Evolutionary conservation across 2,113 vertebrate genomes (phyloP).

Genomic region (Origma solitaria): DNA sequence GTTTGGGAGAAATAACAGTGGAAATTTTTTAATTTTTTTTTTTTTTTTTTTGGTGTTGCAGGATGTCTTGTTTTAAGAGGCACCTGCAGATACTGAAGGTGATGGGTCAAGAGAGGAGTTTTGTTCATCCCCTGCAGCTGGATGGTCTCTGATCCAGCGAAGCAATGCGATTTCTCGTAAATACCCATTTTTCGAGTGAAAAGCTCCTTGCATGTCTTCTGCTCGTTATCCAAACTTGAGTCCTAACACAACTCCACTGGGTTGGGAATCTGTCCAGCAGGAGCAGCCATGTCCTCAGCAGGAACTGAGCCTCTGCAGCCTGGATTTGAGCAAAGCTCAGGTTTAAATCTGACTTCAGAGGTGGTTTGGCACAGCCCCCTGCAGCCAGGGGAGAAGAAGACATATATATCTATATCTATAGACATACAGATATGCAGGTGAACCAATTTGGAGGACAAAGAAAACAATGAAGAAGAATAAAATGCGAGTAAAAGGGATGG

Average conservation of each 20-base stretch:
- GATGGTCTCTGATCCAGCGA: not conserved
- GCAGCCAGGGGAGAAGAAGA: not conserved
- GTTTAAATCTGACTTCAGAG: not conserved
- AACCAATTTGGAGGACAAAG: not conserved
- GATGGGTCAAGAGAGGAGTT: not conserved
- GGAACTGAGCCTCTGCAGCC: not conserved
- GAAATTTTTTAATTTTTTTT: too few species aligned
- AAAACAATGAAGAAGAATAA: fast-evolving
- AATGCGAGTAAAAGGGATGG: not conserved
- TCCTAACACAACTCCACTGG: not conserved
- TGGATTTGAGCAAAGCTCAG: not conserved
- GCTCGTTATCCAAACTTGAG: not conserved
- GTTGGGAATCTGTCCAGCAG: not conserved
- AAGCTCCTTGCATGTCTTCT: not conserved
- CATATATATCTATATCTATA: too few species aligned
- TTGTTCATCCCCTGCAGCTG: not conserved
- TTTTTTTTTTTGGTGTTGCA: not conserved
- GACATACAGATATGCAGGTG: not conserved
- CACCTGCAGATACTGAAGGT: not conserved
- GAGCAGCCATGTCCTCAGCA: not conserved
- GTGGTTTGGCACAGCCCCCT: not conserved
- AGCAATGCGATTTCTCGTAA: not conserved
- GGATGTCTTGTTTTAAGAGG: not conserved
- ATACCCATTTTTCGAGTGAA: not conserved
- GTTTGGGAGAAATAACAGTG: not conserved